These are phyloP conservation scores for Chloropsis cyanopogon DNA, from an alignment of 2,113 vertebrate species.

Conservation along the genomic window DNA sequence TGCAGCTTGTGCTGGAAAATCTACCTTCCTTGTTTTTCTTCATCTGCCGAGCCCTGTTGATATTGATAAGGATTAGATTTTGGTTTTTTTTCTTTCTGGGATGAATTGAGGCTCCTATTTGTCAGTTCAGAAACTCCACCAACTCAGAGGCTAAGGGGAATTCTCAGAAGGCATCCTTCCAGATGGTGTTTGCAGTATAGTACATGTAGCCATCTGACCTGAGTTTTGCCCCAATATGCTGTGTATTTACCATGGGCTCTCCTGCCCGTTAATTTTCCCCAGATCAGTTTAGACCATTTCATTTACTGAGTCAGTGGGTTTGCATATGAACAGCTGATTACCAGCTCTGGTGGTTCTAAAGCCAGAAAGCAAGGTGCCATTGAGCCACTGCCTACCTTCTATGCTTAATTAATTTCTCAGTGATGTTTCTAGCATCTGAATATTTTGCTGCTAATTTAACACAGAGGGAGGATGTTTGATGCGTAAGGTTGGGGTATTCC, in stretches of 20 bases:
- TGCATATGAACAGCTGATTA: conserved; percentile 8
- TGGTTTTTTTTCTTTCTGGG: neutral
- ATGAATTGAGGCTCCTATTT: neutral
- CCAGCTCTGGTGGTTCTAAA: neutral
- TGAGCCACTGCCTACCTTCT: neutral
- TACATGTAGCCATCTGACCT: neutral
- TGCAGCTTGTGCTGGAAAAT: neutral
- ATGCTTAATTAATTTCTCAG: conserved; percentile 45
- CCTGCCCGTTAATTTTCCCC: neutral
- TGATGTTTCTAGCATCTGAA: conserved; percentile 6
- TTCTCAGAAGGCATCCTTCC: neutral
- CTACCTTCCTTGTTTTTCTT: neutral
- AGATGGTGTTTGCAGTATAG: neutral
- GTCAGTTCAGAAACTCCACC: neutral
- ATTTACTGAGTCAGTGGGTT: conserved; percentile 18
- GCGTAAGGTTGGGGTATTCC: neutral
- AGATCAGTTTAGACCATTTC: neutral
- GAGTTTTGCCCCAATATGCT: conserved; percentile 35
- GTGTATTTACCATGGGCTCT: neutral
- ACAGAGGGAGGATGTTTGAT: neutral
- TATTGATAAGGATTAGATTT: neutral
- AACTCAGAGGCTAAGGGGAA: neutral
- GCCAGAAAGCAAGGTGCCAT: neutral
- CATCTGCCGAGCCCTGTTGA: neutral
- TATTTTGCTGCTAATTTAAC: conserved; percentile 1